Evolutionary conservation across 2,797 vertebrate genomes (phyloP), one percentile per base, ranked within the genome.

Genomic region (Champsocephalus gunnari): DNA sequence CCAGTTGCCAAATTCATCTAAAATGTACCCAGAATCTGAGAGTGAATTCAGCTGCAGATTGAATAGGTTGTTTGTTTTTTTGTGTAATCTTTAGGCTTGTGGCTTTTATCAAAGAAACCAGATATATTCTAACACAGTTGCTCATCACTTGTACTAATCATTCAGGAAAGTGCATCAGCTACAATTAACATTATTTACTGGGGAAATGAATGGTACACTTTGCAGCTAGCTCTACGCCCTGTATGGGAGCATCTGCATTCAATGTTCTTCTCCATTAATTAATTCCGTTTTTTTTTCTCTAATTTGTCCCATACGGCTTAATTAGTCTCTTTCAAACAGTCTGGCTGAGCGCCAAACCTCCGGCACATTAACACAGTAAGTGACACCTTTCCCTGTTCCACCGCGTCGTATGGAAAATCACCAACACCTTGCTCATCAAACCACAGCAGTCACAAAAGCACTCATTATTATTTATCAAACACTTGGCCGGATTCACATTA

Each of bases 361-460:
- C 24, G 38, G 34, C 11, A 57, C 51, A 56, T 43, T 55, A 32
- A 43, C 16, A 21, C 17, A 10, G 54, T 34, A 48, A 16, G 32
- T 54, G 57, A 50, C 41, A 66, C 50, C 14, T 61, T 66, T 41
- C 49, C 48, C 11, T n/a, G 12, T 17, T 4, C n/a, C 54, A 49
- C 61, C 16, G 55, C 19, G 53, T 59, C 48, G 16, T 9, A 21
- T 44, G 45, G 64, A 63, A 63, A 54, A 64, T 53, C 63, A 66
- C 32, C 32, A 56, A 50, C 63, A 50, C 32, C 1, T 34, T 44
- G 32, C 32, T 16, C 13, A 50, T 55, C 49, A 19, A 17, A 53
- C 24, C 60, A 13, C 45, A 38, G 34, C 34, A 38, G 34, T 38
- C 34, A 38, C 34, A 38, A 38, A 1, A 38, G 34, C 34, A 38